phyloP scores from a whole-genome alignment of 2,888 invertebrate genomes.

The Rhingia campestris region DNA sequence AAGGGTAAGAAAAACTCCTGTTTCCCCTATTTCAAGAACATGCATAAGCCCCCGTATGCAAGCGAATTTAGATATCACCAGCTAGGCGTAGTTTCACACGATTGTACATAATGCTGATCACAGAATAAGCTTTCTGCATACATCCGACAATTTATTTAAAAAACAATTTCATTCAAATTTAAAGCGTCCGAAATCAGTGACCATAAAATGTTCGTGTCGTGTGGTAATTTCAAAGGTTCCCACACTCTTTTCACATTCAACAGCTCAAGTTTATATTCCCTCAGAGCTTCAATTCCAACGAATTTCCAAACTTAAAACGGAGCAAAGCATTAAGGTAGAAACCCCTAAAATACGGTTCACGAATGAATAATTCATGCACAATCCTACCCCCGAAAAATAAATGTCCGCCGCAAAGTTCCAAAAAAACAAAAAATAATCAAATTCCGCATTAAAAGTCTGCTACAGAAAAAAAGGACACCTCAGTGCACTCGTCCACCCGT shows the following conservation, averaged over 20 bases:
- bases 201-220: background rate
- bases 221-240: background rate
- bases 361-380: constrained; percentile 25
- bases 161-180: no score
- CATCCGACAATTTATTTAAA: no score
- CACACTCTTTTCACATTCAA: background rate
- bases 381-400: background rate
- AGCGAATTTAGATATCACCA: no score
- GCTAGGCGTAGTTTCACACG: no score
- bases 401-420: background rate
- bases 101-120: no score
- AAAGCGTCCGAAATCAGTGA: no score
- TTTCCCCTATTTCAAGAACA: no score
- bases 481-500: constrained; percentile 15
- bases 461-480: constrained; percentile 33
- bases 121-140: no score
- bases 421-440: background rate
- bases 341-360: background rate
- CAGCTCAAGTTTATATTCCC: background rate
- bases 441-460: background rate
- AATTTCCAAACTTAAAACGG: background rate
- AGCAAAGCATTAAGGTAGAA: background rate
- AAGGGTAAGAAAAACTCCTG: no score
- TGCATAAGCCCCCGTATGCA: no score
- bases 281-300: background rate